phyloP scores from a whole-genome alignment of 2,888 invertebrate genomes.

The Thereva nobilitata region DNA sequence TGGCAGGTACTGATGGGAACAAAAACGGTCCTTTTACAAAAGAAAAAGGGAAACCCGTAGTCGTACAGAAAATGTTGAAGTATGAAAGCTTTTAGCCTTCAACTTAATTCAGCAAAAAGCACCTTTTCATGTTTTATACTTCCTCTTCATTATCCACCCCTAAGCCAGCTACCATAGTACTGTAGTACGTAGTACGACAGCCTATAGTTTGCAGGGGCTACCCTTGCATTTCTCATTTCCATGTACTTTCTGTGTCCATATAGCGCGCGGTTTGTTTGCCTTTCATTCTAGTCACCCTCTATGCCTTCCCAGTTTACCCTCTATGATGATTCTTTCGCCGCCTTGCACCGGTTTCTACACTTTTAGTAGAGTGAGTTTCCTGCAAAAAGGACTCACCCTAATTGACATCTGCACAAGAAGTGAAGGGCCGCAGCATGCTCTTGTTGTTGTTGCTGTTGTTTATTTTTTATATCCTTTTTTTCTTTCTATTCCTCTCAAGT shows the following conservation, averaged over 20 bases:
- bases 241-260: background rate
- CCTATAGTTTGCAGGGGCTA: background rate
- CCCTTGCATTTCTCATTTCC: conserved; percentile 10
- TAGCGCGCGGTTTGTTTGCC: too few relatives aligned
- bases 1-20: conserved; percentile 5
- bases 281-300: too few relatives aligned
- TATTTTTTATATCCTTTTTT: too few relatives aligned
- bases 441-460: too few relatives aligned
- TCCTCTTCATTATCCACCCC: conserved; percentile 34
- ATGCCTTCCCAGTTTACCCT: too few relatives aligned
- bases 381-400: too few relatives aligned
- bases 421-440: too few relatives aligned
- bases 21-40: background rate
- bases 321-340: too few relatives aligned
- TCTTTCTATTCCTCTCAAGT: too few relatives aligned
- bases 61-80: conserved; percentile 16
- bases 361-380: too few relatives aligned
- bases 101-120: conserved; percentile 32
- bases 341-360: too few relatives aligned
- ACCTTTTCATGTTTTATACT: conserved; percentile 34
- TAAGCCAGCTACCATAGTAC: conserved; percentile 9
- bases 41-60: conserved; percentile 12
- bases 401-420: too few relatives aligned
- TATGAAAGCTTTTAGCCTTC: conserved; percentile 29
- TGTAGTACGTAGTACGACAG: conserved; percentile 12